phyloP scores from a whole-genome alignment of 2,888 invertebrate genomes.

The Cremastobaeus sp. region DNA sequence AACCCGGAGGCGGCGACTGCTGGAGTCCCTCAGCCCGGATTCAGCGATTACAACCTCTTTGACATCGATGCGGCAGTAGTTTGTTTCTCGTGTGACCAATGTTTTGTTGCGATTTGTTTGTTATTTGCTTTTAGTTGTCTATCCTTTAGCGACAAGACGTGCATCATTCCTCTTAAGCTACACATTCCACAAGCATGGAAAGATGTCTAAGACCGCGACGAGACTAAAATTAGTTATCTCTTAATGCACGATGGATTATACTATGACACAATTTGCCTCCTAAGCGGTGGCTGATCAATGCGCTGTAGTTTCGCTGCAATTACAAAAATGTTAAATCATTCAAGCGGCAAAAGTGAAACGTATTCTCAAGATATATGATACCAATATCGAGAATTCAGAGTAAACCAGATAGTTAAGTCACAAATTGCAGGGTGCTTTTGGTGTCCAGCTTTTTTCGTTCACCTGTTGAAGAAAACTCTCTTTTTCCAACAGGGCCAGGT shows the following conservation, averaged over 20 bases:
- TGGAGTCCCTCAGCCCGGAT: too few species aligned
- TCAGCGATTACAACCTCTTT: slow-evolving; percentile 26
- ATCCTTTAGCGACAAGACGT: slow-evolving; percentile 34
- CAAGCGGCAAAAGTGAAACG: slow-evolving; percentile 61
- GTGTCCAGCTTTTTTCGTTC: slow-evolving; percentile 11
- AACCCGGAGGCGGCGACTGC: too few species aligned
- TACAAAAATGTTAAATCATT: slow-evolving; percentile 73
- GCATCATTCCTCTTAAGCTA: slow-evolving; percentile 67
- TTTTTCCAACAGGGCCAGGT: too few species aligned
- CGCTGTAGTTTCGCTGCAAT: slow-evolving; percentile 77
- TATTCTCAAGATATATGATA: slow-evolving; percentile 53
- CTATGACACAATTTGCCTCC: slow-evolving; percentile 74
- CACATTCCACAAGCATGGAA: slow-evolving; percentile 67
- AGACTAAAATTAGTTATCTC: slow-evolving; percentile 68
- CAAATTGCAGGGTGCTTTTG: slow-evolving; percentile 46
- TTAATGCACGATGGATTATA: slow-evolving; percentile 73
- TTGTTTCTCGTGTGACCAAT: slow-evolving; percentile 7
- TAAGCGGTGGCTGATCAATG: slow-evolving; percentile 77
- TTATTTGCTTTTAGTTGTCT: slow-evolving; percentile 9
- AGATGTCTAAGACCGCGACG: slow-evolving; percentile 67
- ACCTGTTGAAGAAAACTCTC: too few species aligned
- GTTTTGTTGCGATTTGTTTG: too few species aligned
- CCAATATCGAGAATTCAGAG: slow-evolving; percentile 43
- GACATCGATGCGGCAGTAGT: slow-evolving; percentile 31
- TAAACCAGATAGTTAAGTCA: slow-evolving; percentile 54